Evolutionary conservation across 2,113 vertebrate species (phyloP), one percentile per base, ranked within the genome.

Genomic region (Entelurus aequoreus): DNA sequence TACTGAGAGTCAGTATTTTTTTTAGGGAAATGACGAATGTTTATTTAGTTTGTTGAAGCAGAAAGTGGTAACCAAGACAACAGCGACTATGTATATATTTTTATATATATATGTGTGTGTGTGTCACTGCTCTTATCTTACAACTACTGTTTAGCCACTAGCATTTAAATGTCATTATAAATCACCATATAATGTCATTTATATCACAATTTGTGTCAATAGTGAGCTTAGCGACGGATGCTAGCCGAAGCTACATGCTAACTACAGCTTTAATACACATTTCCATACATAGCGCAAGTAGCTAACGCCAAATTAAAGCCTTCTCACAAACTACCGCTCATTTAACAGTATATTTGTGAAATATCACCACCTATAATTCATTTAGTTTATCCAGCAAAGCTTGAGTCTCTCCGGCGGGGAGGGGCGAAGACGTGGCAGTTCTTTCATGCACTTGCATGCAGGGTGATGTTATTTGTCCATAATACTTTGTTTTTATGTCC

Each of bases 351-450:
- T 57, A 21, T 57, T 57, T 16, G n/a, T 44, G 11, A 1, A 21
- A 21, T 16, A 6, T 12, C 6, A 10, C 6, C 55, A 57, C n/a
- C 19, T 19, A 40, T 13, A 21, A 57, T 13, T 1, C 16, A 6
- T 44, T 14, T 9, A 19, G 55, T 57, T 57, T 44, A 57, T 57
- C 55, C 37, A 8, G 48, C 61, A 60, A 35, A 28, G 42, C 40
- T 44, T 36, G 60, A 71, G 65, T 51, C 65, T 72, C n/a, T 52
- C 56, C 38, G 55, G 69, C 57, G 74, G 84, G 88, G 87, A 76
- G 80, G 84, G 68, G 80, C 83, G 82, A 85, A 73, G 87, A 91
- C 89, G 89, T 90, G 90, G 91, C 89, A 91, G 71, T 89, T 72
- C 28, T 60, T 72, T 54, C 73, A 63, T 69, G 68, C 75, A 75